phyloP scores from a whole-genome alignment of 2,113 vertebrate species.

The Takifugu bimaculatus region DNA sequence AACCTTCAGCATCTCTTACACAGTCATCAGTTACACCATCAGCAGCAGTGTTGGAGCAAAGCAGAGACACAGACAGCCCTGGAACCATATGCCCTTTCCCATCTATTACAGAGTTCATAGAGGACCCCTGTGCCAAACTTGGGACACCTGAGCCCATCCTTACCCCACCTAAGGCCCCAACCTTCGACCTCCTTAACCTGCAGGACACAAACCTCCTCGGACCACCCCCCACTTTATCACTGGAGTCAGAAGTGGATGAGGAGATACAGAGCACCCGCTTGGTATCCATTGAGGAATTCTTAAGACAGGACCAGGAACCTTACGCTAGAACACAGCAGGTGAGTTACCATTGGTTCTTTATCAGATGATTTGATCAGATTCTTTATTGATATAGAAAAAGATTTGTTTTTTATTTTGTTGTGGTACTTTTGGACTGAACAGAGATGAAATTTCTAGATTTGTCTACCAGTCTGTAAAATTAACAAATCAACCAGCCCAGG shows the following conservation, averaged over 20 bases:
- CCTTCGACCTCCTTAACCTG: conserved; percentile 50
- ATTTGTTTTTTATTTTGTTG: too few relatives aligned
- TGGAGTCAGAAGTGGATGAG: conserved; percentile 72
- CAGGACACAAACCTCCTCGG: conserved; percentile 50
- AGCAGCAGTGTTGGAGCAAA: conserved; percentile 41
- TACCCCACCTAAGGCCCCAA: conserved; percentile 40
- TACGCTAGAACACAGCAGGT: conserved; percentile 56
- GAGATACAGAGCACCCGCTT: conserved; percentile 67
- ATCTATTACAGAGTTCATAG: conserved; percentile 74
- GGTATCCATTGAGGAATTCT: conserved; percentile 77
- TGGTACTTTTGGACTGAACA: too few relatives aligned
- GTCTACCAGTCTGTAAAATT: too few relatives aligned
- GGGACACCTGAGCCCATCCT: conserved; percentile 52
- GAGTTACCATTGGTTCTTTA: conserved; percentile 4
- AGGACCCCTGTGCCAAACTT: conserved; percentile 67
- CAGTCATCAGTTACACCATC: conserved; percentile 5
- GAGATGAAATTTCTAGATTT: too few relatives aligned
- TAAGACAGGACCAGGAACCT: conserved; percentile 62
- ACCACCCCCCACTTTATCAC: conserved; percentile 58
- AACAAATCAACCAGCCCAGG: too few relatives aligned
- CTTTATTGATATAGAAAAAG: too few relatives aligned
- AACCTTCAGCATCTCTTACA: conserved; percentile 10
- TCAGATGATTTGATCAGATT: neutral
- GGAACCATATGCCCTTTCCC: conserved; percentile 60
- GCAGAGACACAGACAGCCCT: conserved; percentile 62